Base-by-base conservation (phyloP, 2,888 invertebrate species). In the Crossocerus cetratus region DNA sequence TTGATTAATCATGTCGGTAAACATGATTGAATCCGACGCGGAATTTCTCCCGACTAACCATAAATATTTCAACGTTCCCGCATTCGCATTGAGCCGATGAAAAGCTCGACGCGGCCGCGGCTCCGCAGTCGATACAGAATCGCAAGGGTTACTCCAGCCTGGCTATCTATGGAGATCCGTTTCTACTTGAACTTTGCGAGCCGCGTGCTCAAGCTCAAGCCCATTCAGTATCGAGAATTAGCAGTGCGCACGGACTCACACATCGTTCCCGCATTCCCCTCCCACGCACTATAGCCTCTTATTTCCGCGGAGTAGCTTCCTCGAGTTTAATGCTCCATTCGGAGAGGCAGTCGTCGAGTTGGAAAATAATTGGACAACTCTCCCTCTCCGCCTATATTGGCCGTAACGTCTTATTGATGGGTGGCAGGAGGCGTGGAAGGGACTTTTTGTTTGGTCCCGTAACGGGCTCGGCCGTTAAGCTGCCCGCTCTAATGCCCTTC, bases 351-450 rank as follows among this genome's bases (percentile, higher is more conserved):
- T 32, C 14, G 58, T 13, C 42, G 32, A 60, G 61, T 32, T 23
- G 59, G 18, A 64, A 74, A 74, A 82, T 79, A 68, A 74, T 79
- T 72, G 76, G 44, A 44, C 67, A 43, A 53, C 65, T 60, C 59
- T 21, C 65, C 57, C 59, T 21, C 68, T 45, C 61, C 57, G 65
- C 61, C 60, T 69, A 76, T 78, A 79, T 74, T 74, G 69, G 58
- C 58, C 55, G 65, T 79, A 80, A 80, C 77, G 74, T 74, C 69
- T 79, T 80, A 80, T 80, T 74, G 79, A 79, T 80, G 61, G 32
- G 32, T 32, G 32, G 67, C 56, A 21, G 23, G 72, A 71, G 56
- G 45, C 61, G n/a, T n/a, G 59, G 44, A 20, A 57, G 56, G 72
- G 55, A 23, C 56, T 71, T 78, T 71, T 80, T 71, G 65, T 67